Conservation (phyloP, 2,888 invertebrate species). For the Stenchaetothrips biformis region DNA sequence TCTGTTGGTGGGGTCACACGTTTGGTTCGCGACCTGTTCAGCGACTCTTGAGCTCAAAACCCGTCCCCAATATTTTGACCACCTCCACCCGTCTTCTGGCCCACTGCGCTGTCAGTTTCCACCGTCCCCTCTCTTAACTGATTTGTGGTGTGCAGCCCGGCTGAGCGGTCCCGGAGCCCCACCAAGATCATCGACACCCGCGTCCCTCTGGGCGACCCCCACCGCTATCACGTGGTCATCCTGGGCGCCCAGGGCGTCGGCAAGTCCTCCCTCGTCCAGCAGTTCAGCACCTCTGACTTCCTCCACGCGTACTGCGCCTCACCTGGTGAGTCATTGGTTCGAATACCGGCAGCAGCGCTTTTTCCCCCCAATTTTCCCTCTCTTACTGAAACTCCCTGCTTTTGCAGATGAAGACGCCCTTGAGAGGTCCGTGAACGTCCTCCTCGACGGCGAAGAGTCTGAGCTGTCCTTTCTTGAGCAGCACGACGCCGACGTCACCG, state of each 20-base stretch:
- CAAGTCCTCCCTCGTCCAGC: conserved; percentile 84
- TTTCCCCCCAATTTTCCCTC: too few species aligned
- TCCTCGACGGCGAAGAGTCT: conserved; percentile 79
- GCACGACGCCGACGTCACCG: conserved; percentile 72
- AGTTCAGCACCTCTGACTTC: conserved; percentile 96
- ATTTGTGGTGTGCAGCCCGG: too few species aligned
- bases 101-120: neutral
- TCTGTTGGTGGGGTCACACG: too few species aligned
- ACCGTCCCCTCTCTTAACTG: neutral
- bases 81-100: neutral
- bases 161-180: conserved; percentile 55
- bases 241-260: conserved; percentile 83
- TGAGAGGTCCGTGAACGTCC: conserved; percentile 76
- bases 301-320: conserved; percentile 92
- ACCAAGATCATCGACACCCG: conserved; percentile 67
- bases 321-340: conserved; percentile 61
- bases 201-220: conserved; percentile 57
- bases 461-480: conserved; percentile 81
- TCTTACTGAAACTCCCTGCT: neutral
- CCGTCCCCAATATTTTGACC: neutral
- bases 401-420: conserved; percentile 72
- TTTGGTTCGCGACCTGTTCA: too few species aligned
- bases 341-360: too few species aligned
- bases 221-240: conserved; percentile 68
- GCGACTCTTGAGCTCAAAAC: too few species aligned